Base-by-base conservation (phyloP, 2,888 invertebrate species). In the Troglohyphantes excavatus region DNA sequence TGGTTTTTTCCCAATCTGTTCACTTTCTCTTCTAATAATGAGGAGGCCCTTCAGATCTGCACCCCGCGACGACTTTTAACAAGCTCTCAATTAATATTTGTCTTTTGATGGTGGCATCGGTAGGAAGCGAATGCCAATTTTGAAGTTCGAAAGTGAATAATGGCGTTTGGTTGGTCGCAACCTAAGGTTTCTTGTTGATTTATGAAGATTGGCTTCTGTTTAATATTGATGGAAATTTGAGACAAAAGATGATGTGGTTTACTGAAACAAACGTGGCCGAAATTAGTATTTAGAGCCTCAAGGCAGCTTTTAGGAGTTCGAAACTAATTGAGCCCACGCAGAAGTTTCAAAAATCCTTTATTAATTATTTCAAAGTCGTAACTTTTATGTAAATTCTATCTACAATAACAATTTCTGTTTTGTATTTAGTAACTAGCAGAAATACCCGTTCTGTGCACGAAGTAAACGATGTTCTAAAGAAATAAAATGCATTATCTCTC, bases 21-120 rank as follows among this genome's bases (percentile, higher is more conserved):
- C 46, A 53, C 46, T 72, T 72, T 72, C 23, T 39, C 13, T 65
- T 61, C 29, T 19, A 29, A 59, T 75, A 75, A 75, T 75, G 75
- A 75, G 75, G 29, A 53, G n/a, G 19, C 75, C 6, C 59, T 29
- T 61, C 27, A 17, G 19, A 26, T 53, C 53, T 46, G 73, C n/a
- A 19, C n/a, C 7, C n/a, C 21, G 33, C 11, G 59, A 21, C 2
- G 59, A 75, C 19, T 75, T 53, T 75, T 75, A 75, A 75, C 75
- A 75, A 75, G 75, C 59, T 75, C 75, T 75, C 46, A 75, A 59
- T 75, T 75, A 61, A 61, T 61, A 33, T 75, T 65, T 65, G 65
- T 19, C 26, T 13, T 65, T 26, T 65, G 65, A 26, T 65, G 65
- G 19, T 65, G 72, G 72, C 72, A 46, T 46, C 72, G 26, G 72